Evolutionary conservation across 2,888 invertebrate species (phyloP).

Genomic region (Chalcosyrphus nemorum): DNA sequence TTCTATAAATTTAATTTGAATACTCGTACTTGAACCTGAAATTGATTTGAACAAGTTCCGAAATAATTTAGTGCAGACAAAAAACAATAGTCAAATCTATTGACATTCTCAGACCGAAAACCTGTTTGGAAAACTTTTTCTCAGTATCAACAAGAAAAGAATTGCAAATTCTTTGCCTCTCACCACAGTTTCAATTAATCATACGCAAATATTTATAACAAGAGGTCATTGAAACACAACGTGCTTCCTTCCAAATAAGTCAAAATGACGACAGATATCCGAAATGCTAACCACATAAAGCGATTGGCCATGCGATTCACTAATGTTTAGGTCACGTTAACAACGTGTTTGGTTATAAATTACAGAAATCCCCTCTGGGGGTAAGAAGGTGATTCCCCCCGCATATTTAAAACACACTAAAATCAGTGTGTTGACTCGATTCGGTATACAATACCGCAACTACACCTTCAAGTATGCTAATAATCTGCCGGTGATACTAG

Average conservation of each 20-base stretch:
- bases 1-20: background rate
- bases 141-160: background rate
- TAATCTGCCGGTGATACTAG: slow-evolving; percentile 8
- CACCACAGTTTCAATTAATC: background rate
- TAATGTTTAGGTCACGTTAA: slow-evolving; percentile 15
- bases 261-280: background rate
- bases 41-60: background rate
- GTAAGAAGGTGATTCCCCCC: background rate
- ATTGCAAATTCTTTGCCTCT: background rate
- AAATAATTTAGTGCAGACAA: background rate
- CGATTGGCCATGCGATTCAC: background rate
- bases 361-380: background rate
- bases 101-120: background rate
- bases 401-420: background rate
- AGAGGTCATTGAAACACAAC: slow-evolving; percentile 10
- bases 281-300: background rate
- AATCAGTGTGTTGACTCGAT: background rate
- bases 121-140: background rate
- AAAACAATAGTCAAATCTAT: background rate
- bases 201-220: background rate
- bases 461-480: slow-evolving; percentile 18
- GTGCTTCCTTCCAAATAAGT: background rate
- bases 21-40: background rate
- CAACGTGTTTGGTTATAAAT: slow-evolving; percentile 1
- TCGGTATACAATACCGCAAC: background rate